Percentiles rank a stretch among this genome's conserved stretches.
These are phyloP conservation scores for Lasius platythorax DNA, from an alignment of 2,888 invertebrate species.

Conservation along the genomic window DNA sequence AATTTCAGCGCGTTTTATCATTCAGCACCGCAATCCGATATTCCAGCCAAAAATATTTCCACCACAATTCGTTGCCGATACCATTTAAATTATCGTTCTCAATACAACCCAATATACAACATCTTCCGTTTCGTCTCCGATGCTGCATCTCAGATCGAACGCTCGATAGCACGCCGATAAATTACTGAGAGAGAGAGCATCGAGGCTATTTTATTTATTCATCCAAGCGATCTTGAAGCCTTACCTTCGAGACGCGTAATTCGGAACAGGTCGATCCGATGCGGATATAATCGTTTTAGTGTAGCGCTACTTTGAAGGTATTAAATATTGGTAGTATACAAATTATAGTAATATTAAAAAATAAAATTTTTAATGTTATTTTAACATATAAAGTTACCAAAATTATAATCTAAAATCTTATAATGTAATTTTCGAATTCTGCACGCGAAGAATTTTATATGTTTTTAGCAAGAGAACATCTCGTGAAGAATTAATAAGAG, in stretches of 20 bases:
- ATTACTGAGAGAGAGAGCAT: constrained; percentile 69
- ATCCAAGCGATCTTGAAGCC: constrained; percentile 67
- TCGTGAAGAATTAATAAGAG: not conserved
- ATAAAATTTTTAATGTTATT: not conserved
- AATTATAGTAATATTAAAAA: constrained; percentile 25
- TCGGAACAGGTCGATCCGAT: constrained; percentile 74
- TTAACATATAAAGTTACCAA: not conserved
- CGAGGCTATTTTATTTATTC: constrained; percentile 76
- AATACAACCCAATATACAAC: constrained; percentile 24
- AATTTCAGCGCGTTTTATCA: constrained; percentile 22
- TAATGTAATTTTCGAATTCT: not conserved
- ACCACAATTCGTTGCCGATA: not conserved
- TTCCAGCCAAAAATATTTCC: constrained; percentile 41
- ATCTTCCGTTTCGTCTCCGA: constrained; percentile 35
- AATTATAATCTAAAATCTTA: not conserved
- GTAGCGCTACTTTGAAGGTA: constrained; percentile 77
- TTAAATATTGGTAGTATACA: constrained; percentile 52
- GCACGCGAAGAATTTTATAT: not conserved
- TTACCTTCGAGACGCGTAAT: constrained; percentile 58
- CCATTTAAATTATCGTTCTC: constrained; percentile 49
- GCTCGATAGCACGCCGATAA: constrained; percentile 73
- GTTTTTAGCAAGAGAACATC: not conserved
- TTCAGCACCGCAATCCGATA: constrained; percentile 22
- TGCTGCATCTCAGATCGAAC: constrained; percentile 58
- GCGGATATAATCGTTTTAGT: constrained; percentile 76